Percentiles rank a stretch among this genome's conserved stretches.
These are phyloP conservation scores for Rhinogobio ventralis DNA, from an alignment of 2,797 vertebrate genomes.

Conservation along the genomic window DNA sequence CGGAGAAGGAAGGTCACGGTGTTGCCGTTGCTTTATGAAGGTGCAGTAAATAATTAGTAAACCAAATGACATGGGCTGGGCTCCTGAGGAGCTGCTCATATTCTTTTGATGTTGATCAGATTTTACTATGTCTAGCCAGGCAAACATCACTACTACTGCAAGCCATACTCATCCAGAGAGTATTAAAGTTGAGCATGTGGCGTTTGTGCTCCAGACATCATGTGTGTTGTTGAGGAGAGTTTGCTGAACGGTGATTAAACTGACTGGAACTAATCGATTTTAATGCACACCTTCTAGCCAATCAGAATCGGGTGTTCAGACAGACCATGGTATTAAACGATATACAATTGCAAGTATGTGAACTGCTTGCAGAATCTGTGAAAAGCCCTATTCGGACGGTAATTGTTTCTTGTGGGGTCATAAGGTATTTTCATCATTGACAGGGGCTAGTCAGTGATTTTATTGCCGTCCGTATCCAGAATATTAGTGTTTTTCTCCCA, in stretches of 20 bases:
- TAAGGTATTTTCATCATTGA: too few species aligned
- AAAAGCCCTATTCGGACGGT: too few species aligned
- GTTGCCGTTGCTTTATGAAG: slow-evolving; percentile 64
- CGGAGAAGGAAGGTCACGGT: slow-evolving; percentile 64
- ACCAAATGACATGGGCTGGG: slow-evolving; percentile 66
- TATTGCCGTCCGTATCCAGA: too few species aligned
- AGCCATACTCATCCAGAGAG: background rate
- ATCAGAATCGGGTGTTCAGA: background rate
- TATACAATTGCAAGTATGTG: too few species aligned
- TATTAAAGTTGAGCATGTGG: background rate
- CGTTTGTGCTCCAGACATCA: background rate
- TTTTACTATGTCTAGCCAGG: slow-evolving; percentile 17
- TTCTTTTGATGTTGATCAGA: slow-evolving; percentile 6
- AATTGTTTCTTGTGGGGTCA: too few species aligned
- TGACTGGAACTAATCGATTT: too few species aligned
- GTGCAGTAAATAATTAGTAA: slow-evolving; percentile 76
- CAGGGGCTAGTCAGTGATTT: too few species aligned
- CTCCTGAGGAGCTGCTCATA: slow-evolving; percentile 53
- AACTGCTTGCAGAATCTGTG: too few species aligned
- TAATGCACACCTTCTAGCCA: background rate
- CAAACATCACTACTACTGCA: background rate
- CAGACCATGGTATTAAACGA: background rate
- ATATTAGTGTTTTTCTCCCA: too few species aligned
- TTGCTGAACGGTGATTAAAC: too few species aligned
- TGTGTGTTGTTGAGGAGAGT: background rate